These are phyloP conservation scores for Micropterix aruncella DNA, from an alignment of 2,888 invertebrate genomes.

Conservation along the genomic window DNA sequence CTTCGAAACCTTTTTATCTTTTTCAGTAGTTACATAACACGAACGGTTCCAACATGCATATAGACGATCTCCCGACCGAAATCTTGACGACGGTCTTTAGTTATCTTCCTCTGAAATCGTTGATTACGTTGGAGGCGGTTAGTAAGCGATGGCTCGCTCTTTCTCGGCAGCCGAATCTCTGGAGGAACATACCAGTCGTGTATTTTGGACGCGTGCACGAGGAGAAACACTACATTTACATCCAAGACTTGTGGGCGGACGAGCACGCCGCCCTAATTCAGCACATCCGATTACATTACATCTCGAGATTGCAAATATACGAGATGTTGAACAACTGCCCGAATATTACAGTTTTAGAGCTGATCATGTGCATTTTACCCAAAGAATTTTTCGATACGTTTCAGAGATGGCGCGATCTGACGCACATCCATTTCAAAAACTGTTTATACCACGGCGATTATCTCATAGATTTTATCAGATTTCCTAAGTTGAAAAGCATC, in stretches of 20 bases:
- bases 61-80: slow-evolving; percentile 24
- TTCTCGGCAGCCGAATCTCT: slow-evolving; percentile 21
- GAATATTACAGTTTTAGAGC: slow-evolving; percentile 25
- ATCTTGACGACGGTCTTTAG: slow-evolving; percentile 26
- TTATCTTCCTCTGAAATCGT: slow-evolving; percentile 22
- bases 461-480: slow-evolving; percentile 22
- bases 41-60: slow-evolving; percentile 7
- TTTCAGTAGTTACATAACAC: too few species aligned
- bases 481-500: slow-evolving; percentile 22
- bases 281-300: slow-evolving; percentile 26
- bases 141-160: slow-evolving; percentile 26
- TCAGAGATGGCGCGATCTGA: slow-evolving; percentile 23
- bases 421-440: slow-evolving; percentile 27
- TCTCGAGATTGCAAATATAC: slow-evolving; percentile 27
- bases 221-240: slow-evolving; percentile 22
- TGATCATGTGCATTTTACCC: slow-evolving; percentile 29
- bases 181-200: slow-evolving; percentile 22
- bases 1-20: too few species aligned
- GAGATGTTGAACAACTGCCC: slow-evolving; percentile 22
- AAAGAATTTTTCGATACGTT: slow-evolving; percentile 24
- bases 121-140: slow-evolving; percentile 25
- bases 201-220: slow-evolving; percentile 28
- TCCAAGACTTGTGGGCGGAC: slow-evolving; percentile 19
- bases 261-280: slow-evolving; percentile 22
- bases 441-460: slow-evolving; percentile 20